Evolutionary conservation across 2,888 invertebrate genomes (phyloP), one percentile per base, ranked within the genome.

Genomic region (Trachelus iudaicus): DNA sequence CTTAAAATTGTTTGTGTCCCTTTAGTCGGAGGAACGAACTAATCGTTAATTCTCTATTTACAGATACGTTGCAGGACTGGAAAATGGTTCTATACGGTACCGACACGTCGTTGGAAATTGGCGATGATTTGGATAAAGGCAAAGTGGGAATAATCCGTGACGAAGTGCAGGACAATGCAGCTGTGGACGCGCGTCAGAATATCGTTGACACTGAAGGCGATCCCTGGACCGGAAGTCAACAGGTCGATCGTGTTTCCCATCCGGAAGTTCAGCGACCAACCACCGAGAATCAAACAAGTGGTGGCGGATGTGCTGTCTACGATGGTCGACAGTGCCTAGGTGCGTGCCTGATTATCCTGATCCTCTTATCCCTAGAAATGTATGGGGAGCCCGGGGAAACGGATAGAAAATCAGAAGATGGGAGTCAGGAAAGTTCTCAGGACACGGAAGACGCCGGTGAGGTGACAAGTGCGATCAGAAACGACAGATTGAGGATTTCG

Each of bases 81-180:
- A 95, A 96, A 91, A 92, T 97, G 87, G 95, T 96, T 87, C 94
- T 97, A 90, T 96, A 96, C 91, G 97, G 97, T 71, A 97, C 97
- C 1, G 95, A 93, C 68, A 93, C 92, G 13, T 91, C 92, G 1
- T 92, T 93, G 35, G 92, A 90, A 40, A 77, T 87, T 40, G 81
- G 78, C 23, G 89, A 90, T 79, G 89, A 90, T 74, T 82, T 89
- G 76, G 89, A 88, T 80, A 87, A 85, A 79, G 89, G 89, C 79
- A 88, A 88, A 69, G 83, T 82, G 4, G 78, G 81, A 11, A 84
- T 87, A 34, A 79, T 83, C 3, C 80, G 82, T 0, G 79, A 79
- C 15, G 83, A 82, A n/a, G 79, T 79, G 6, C 81, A 83, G 68
- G 87, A 87, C 37, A 87, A 87, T 34, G 79, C 77, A 0, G 82